Percentiles rank a stretch among this genome's conserved stretches.
Conservation (phyloP, 2,797 vertebrate genomes). For the Ispidina lecontei region DNA sequence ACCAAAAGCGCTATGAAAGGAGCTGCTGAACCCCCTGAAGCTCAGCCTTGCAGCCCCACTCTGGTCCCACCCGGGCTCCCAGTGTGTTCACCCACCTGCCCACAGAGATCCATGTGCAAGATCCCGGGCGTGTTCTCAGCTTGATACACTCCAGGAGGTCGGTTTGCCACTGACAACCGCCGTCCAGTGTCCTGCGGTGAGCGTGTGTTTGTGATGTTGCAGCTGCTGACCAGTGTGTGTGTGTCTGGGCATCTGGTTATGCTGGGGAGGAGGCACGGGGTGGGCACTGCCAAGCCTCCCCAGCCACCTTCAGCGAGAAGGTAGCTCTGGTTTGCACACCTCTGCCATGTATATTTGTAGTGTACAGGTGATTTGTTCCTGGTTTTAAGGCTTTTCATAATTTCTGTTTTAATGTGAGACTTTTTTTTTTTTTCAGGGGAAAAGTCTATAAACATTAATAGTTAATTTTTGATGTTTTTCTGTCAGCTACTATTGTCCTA, state of each 20-base stretch:
- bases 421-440: conserved; percentile 57
- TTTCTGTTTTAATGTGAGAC: conserved; percentile 75
- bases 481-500: conserved; percentile 76
- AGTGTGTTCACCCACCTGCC: not conserved
- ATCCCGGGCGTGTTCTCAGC: not conserved
- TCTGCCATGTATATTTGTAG: conserved; percentile 73
- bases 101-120: not conserved
- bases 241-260: not conserved
- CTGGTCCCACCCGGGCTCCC: not conserved
- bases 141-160: not conserved
- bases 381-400: conserved; percentile 76
- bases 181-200: rapidly evolving
- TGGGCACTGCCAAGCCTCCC: not conserved
- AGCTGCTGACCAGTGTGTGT: not conserved
- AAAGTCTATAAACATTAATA: conserved; percentile 79
- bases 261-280: not conserved
- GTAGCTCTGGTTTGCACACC: conserved; percentile 54
- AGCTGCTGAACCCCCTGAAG: not conserved
- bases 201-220: not conserved
- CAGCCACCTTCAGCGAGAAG: not conserved
- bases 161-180: rapidly evolving
- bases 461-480: conserved; percentile 81
- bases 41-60: not conserved
- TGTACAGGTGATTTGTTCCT: conserved; percentile 75
- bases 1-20: not conserved